These are phyloP conservation scores for Crioceris asparagi DNA, from an alignment of 2,888 invertebrate species.

Conservation along the genomic window DNA sequence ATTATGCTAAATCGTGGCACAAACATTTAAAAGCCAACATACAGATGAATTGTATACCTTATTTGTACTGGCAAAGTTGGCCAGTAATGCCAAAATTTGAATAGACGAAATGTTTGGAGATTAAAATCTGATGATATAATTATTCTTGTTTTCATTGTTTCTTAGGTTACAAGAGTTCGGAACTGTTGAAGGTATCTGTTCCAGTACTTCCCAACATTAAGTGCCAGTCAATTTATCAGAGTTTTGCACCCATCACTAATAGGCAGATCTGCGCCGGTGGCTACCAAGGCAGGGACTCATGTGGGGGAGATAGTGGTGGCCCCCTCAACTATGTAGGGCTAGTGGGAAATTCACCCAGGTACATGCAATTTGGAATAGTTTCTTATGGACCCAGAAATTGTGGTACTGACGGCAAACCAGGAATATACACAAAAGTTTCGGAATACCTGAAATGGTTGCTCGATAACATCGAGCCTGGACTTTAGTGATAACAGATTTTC, in stretches of 20 bases:
- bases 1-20: too few relatives aligned
- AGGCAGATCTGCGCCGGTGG: conserved; percentile 56
- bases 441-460: conserved; percentile 53
- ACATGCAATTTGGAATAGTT: conserved; percentile 43
- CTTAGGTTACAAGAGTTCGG: conserved; percentile 27
- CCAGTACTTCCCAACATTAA: conserved; percentile 32
- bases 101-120: too few relatives aligned
- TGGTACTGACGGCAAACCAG: conserved; percentile 47
- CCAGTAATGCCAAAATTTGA: too few relatives aligned
- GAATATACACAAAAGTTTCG: conserved; percentile 53
- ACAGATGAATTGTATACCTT: too few relatives aligned
- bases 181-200: conserved; percentile 37
- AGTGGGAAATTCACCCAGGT: conserved; percentile 34
- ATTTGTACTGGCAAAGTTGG: too few relatives aligned
- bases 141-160: conserved; percentile 10
- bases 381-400: conserved; percentile 37
- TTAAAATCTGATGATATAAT: too few relatives aligned
- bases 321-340: conserved; percentile 42
- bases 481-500: too few relatives aligned
- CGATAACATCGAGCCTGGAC: conserved; percentile 30
- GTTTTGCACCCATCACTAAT: conserved; percentile 21
- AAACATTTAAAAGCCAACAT: too few relatives aligned
- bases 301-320: conserved; percentile 58
- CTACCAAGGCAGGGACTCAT: conserved; percentile 48
- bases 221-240: conserved; percentile 28